Percentiles rank a stretch among this genome's conserved stretches.
Conservation (phyloP, 2,113 vertebrate species). For the Scophthalmus maximus region DNA sequence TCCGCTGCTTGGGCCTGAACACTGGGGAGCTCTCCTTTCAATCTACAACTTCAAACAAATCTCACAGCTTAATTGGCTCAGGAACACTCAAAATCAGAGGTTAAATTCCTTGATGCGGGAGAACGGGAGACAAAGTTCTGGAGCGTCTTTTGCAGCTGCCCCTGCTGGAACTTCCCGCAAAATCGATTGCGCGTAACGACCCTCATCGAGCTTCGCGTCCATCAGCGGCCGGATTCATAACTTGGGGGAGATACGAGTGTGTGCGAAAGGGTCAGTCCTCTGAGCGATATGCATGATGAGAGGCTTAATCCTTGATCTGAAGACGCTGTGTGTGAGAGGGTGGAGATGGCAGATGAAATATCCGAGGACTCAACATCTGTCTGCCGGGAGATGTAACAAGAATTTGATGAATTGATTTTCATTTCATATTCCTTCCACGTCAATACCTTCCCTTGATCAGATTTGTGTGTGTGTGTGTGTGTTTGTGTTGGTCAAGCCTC, state of each 20-base stretch:
- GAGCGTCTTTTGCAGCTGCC: conserved; percentile 40
- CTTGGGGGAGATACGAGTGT: conserved; percentile 31
- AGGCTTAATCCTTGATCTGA: conserved; percentile 70
- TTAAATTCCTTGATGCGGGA: conserved; percentile 57
- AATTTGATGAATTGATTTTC: conserved; percentile 63
- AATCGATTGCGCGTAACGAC: conserved; percentile 20
- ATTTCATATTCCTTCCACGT: conserved; percentile 46
- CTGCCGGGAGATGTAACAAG: conserved; percentile 53
- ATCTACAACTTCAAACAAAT: conserved; percentile 72
- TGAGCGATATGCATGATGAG: conserved; percentile 73
- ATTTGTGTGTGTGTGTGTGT: conserved; percentile 3
- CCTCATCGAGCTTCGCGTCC: conserved; percentile 19
- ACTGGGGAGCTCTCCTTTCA: conserved; percentile 52
- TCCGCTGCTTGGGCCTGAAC: conserved; percentile 34
- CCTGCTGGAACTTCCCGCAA: conserved; percentile 31
- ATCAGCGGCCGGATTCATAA: conserved; percentile 51
- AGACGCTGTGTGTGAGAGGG: conserved; percentile 51
- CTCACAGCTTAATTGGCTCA: conserved; percentile 72
- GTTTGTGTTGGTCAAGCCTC: conserved; percentile 35
- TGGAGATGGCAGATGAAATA: conserved; percentile 70
- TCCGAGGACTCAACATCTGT: conserved; percentile 51
- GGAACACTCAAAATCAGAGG: conserved; percentile 60
- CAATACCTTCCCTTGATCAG: conserved; percentile 51
- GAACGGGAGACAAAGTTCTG: conserved; percentile 30
- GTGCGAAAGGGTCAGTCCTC: conserved; percentile 71